Percentiles rank a stretch among this genome's conserved stretches.
Evolutionary conservation across 2,888 invertebrate species (phyloP).

Genomic region (Cheilosia variabilis): DNA sequence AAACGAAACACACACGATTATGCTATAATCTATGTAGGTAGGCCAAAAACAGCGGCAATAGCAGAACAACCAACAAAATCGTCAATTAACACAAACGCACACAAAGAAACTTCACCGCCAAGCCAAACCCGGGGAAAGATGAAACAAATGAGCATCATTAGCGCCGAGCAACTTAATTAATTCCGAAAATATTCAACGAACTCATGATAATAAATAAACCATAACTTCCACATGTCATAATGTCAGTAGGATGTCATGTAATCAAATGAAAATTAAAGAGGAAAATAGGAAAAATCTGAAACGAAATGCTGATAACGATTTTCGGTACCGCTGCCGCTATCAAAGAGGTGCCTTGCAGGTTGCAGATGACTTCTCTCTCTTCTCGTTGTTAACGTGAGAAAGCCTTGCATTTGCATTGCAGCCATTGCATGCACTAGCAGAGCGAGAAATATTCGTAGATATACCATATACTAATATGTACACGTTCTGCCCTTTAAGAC

Average conservation of each 20-base stretch:
- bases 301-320: slow-evolving; percentile 12
- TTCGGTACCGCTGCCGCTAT: background rate
- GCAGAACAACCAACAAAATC: slow-evolving; percentile 4
- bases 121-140: background rate
- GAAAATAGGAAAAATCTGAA: slow-evolving; percentile 14
- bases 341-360: background rate
- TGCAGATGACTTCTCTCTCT: background rate
- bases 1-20: background rate
- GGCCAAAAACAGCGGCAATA: background rate
- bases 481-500: background rate
- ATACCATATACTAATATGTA: background rate
- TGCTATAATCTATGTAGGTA: background rate
- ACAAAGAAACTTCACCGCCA: background rate
- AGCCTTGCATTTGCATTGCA: slow-evolving; percentile 1
- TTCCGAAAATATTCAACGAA: slow-evolving; percentile 33
- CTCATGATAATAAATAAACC: slow-evolving; percentile 28
- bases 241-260: slow-evolving; percentile 29
- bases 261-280: slow-evolving; percentile 23
- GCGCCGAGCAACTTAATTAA: slow-evolving; percentile 41
- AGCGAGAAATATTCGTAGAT: background rate
- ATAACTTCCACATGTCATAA: slow-evolving; percentile 38
- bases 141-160: slow-evolving; percentile 39
- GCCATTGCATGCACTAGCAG: slow-evolving; percentile 2
- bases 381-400: background rate
- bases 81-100: slow-evolving; percentile 28